Base-by-base conservation (phyloP, 2,113 vertebrate species). In the Apaloderma vittatum region DNA sequence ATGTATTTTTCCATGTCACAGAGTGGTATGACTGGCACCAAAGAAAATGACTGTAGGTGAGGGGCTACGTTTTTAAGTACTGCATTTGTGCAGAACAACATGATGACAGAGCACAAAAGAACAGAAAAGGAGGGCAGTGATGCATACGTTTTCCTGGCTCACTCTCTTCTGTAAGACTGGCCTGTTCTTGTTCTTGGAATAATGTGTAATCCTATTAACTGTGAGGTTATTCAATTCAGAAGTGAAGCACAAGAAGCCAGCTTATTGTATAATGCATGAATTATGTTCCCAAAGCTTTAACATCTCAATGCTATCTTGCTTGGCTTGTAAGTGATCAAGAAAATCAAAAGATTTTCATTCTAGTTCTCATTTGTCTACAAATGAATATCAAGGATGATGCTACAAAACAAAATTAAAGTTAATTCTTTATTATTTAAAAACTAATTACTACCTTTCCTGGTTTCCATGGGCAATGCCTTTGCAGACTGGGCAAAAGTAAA, bases 171-270 rank as follows among this genome's bases (percentile, higher is more conserved):
- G 20, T 83, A 86, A 90, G 55, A 63, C 52, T 81, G 57, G 55
- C 55, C 40, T 95, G 76, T 94, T 93, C 86, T 85, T 93, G 73
- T 83, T 92, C 87, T 71, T 85, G 59, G 51, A 90, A 95, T 90
- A 92, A 93, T 54, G 32, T 86, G 82, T 94, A 95, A 96, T 95
- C 92, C 93, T 95, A 92, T 94, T 97, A 96, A 92, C 94, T 84
- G 82, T 62, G 70, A 91, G 51, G 63, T 74, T 90, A 86, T 86
- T 86, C 67, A 91, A 77, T 88, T 96, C 93, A 71, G 30, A 84
- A 86, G 34, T 73, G 63, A 96, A 88, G 85, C 45, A 86, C 51
- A 86, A 92, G 58, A 96, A 83, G 61, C 34, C 51, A 90, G 67
- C 52, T 88, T 82, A 75, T 54, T 93, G 66, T 62, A 29, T 36